Percentiles rank a stretch among this genome's conserved stretches.
phyloP scores from a whole-genome alignment of 2,113 vertebrate genomes.

The Tupaia tana region DNA sequence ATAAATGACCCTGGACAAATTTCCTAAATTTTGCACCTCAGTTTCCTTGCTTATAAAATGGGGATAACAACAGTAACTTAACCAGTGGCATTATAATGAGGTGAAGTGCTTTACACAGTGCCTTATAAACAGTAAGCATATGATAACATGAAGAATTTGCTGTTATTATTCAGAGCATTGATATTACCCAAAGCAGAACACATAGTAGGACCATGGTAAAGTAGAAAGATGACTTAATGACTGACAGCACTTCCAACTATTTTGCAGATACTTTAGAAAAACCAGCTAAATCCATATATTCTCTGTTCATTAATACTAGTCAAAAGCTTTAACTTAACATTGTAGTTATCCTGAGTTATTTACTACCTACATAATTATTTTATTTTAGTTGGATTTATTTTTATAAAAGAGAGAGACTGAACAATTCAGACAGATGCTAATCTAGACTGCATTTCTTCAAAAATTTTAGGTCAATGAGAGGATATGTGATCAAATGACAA shows the following conservation, averaged over 20 bases:
- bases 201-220: not conserved
- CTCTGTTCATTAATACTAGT: not conserved
- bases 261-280: not conserved
- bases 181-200: not conserved
- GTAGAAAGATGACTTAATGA: too few species aligned
- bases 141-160: not conserved
- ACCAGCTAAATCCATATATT: not conserved
- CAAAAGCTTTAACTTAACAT: not conserved
- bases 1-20: not conserved
- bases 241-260: not conserved
- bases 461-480: conserved; percentile 19
- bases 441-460: not conserved
- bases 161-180: not conserved
- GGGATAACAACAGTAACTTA: not conserved
- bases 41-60: not conserved
- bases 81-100: not conserved
- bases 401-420: not conserved
- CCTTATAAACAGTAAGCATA: not conserved
- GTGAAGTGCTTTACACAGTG: not conserved
- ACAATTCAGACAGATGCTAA: not conserved
- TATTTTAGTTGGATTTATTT: not conserved
- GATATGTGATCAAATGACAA: not conserved
- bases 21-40: not conserved
- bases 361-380: not conserved
- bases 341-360: not conserved